phyloP scores from a whole-genome alignment of 2,888 invertebrate genomes.

The Diadromus collaris region DNA sequence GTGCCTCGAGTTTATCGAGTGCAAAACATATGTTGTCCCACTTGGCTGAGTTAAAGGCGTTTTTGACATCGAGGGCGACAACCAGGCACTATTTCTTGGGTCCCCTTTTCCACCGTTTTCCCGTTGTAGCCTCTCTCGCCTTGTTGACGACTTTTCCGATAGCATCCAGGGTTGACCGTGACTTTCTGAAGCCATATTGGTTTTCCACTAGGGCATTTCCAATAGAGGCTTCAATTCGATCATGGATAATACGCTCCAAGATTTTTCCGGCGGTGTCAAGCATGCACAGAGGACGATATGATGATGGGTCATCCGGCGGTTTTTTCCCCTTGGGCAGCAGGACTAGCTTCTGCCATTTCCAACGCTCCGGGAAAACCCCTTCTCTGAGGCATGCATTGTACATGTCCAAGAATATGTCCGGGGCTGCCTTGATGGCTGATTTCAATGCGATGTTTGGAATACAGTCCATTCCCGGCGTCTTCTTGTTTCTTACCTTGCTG shows the following conservation, averaged over 20 bases:
- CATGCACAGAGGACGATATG: conserved; percentile 56
- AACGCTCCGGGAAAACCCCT: conserved; percentile 54
- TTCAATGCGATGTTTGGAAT: conserved; percentile 54
- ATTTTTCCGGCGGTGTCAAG: conserved; percentile 58
- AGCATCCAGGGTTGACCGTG: conserved; percentile 47
- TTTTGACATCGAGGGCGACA: too few species aligned
- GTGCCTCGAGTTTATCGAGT: conserved; percentile 38
- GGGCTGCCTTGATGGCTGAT: conserved; percentile 22
- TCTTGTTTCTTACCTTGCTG: conserved; percentile 39
- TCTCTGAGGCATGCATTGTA: conserved; percentile 51
- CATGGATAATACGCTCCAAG: conserved; percentile 47
- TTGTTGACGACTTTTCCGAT: conserved; percentile 33
- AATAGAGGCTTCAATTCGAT: conserved; percentile 37
- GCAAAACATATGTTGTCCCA: conserved; percentile 41
- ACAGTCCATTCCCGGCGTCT: conserved; percentile 58
- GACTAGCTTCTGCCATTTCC: conserved; percentile 59
- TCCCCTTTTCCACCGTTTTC: conserved; percentile 46
- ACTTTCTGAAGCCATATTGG: conserved; percentile 57
- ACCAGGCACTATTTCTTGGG: conserved; percentile 30
- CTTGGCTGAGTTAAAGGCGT: too few species aligned
- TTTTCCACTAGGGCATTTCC: conserved; percentile 23
- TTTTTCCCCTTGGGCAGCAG: conserved; percentile 59
- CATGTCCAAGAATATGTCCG: conserved; percentile 54
- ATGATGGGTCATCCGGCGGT: conserved; percentile 34
- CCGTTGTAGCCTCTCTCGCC: conserved; percentile 39